Percentiles rank a stretch among this genome's conserved stretches.
Evolutionary conservation across 2,797 vertebrate genomes (phyloP).

Genomic region (Ctenopoma multispine): DNA sequence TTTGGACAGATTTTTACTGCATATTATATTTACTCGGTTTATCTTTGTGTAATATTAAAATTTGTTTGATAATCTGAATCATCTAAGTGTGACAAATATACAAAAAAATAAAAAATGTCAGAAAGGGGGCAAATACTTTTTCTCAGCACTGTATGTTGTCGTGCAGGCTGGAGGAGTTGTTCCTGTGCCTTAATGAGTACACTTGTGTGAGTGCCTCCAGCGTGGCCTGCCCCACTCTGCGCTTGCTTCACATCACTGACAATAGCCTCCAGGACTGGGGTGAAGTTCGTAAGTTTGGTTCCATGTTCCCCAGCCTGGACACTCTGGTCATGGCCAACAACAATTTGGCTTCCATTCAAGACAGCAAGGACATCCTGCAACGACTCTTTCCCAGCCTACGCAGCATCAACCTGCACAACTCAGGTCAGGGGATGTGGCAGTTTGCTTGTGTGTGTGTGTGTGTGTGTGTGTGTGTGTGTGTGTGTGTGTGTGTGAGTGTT

Average conservation of each 20-base stretch:
- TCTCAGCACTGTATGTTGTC: background rate
- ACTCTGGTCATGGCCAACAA: conserved; percentile 98
- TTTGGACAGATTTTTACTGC: too few species aligned
- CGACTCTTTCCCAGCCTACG: conserved; percentile 93
- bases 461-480: too few species aligned
- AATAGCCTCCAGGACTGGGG: conserved; percentile 97
- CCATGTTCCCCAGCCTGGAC: conserved; percentile 95
- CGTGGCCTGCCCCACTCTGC: conserved; percentile 90
- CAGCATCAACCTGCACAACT: conserved; percentile 91
- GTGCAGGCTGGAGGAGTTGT: conserved; percentile 95
- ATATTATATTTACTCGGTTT: too few species aligned
- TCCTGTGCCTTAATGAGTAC: conserved; percentile 99
- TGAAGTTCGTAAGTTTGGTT: conserved; percentile 94
- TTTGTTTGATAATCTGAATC: too few species aligned
- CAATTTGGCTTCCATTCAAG: conserved; percentile 90
- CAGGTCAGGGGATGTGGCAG: conserved; percentile 56
- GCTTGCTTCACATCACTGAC: conserved; percentile 97
- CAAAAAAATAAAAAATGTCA: too few species aligned
- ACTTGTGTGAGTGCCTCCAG: conserved; percentile 90
- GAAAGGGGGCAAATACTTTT: too few species aligned
- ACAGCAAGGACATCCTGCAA: conserved; percentile 88
- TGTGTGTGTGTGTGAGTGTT: background rate
- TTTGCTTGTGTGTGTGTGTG: too few species aligned
- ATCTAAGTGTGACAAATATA: too few species aligned
- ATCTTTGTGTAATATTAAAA: too few species aligned